Evolutionary conservation across 2,888 invertebrate species (phyloP), one percentile per base, ranked within the genome.

Genomic region (Erpobdella octoculata): DNA sequence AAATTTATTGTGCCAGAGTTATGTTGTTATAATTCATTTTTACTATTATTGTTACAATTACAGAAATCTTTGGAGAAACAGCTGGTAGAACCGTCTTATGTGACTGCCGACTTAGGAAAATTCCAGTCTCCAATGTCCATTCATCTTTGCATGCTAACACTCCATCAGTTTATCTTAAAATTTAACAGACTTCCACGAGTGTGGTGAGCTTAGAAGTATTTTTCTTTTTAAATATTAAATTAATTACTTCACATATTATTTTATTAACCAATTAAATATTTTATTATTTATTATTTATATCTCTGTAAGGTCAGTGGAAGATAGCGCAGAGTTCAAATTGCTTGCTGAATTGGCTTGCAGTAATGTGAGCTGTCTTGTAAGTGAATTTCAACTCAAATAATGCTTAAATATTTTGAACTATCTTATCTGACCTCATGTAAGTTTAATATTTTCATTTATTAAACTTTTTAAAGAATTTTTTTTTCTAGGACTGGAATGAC

Each of bases 61-160:
- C 75, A 82, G 81, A 74, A 78, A 75, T 76, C 78, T 64, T 70
- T 82, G 35, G 78, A 78, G 72, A 67, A 76, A 6, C 79, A 82
- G 74, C 70, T 82, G 28, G 70, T 67, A 46, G 75, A 75, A 1
- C 83, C 83, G 41, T 73, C 74, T 46, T 73, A 80, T 12, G 64
- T 80, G 6, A 73, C 76, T 21, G 76, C 80, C 37, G 82, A 83
- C 78, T 77, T 81, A 8, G 76, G 78, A 73, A 81, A 81, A 72
- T 77, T 80, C 75, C 77, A 78, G 79, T 78, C 79, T 5, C 81
- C 82, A 6, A 62, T 71, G 4, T 76, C 73, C 66, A 75, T 79
- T 18, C 82, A 82, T 74, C 72, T 81, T 18, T 80, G 77, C 31
- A 78, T 79, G 69, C 73, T 78, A 41, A 78, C 81, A 18, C 72